These are phyloP conservation scores for Epinotia brunnichana DNA, from an alignment of 2,888 invertebrate species.

Conservation along the genomic window DNA sequence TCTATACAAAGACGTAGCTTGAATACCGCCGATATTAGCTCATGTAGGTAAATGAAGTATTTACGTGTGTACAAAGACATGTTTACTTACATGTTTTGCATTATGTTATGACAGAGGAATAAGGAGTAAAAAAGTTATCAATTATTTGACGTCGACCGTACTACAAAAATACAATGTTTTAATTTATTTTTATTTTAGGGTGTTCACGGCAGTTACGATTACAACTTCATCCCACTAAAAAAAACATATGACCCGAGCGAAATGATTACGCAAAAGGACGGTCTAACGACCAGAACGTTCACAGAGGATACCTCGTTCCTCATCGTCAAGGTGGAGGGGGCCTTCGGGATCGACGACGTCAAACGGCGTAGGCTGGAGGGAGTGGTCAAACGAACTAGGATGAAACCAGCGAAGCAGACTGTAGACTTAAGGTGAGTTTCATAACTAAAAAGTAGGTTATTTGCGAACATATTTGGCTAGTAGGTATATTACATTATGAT, in stretches of 20 bases:
- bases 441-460: neutral
- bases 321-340: conserved; percentile 68
- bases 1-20: too few relatives aligned
- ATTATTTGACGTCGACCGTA: too few relatives aligned
- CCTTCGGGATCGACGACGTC: conserved; percentile 52
- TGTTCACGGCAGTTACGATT: conserved; percentile 60
- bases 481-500: too few relatives aligned
- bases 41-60: too few relatives aligned
- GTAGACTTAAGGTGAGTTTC: conserved; percentile 68
- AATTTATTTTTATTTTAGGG: conserved; percentile 52
- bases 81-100: too few relatives aligned
- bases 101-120: too few relatives aligned
- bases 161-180: too few relatives aligned
- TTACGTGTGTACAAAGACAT: too few relatives aligned
- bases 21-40: too few relatives aligned
- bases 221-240: conserved; percentile 66
- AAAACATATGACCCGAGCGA: conserved; percentile 48
- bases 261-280: conserved; percentile 54
- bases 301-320: conserved; percentile 69
- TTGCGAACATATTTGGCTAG: neutral
- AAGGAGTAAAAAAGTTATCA: too few relatives aligned
- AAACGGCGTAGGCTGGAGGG: conserved; percentile 60
- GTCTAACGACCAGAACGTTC: conserved; percentile 62
- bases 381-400: conserved; percentile 56
- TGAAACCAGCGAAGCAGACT: conserved; percentile 62